Conservation (phyloP, 1,140 invertebrate genomes). For the Homalodisca vitripennis region DNA sequence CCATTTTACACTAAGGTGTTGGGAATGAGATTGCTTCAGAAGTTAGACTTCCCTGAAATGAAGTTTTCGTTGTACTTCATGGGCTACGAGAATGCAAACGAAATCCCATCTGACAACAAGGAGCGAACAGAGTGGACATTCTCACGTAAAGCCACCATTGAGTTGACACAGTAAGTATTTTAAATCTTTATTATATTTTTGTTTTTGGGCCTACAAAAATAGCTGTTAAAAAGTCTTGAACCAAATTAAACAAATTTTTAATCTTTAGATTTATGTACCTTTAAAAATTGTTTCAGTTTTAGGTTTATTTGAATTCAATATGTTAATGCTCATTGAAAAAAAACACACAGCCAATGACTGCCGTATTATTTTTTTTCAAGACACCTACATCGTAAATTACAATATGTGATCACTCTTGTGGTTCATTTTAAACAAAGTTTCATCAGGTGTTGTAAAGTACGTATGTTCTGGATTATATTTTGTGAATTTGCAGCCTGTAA, state of each 20-base stretch:
- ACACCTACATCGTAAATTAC: too few relatives aligned
- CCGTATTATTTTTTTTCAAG: too few relatives aligned
- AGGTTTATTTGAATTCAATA: not conserved
- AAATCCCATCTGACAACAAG: constrained; percentile 68
- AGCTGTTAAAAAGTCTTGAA: not conserved
- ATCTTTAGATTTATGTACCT: not conserved
- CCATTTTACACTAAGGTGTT: constrained; percentile 89
- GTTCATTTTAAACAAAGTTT: too few relatives aligned
- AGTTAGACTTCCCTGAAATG: constrained; percentile 85
- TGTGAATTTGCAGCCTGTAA: too few relatives aligned
- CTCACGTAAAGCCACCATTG: constrained; percentile 81
- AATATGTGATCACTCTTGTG: too few relatives aligned
- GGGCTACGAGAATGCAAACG: constrained; percentile 79
- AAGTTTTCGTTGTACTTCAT: constrained; percentile 93
- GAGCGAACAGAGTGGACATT: constrained; percentile 76
- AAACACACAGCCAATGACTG: too few relatives aligned
- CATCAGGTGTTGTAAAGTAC: too few relatives aligned
- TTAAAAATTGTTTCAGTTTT: not conserved
- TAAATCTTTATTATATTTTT: not conserved
- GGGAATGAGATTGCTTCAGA: constrained; percentile 87
- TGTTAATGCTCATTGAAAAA: not conserved
- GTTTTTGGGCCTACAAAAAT: not conserved
- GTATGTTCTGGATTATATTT: too few relatives aligned
- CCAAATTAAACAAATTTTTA: not conserved
- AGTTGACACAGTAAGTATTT: constrained; percentile 83